Conservation (phyloP, 2,888 invertebrate species). For the Leptopterna dolabrata region DNA sequence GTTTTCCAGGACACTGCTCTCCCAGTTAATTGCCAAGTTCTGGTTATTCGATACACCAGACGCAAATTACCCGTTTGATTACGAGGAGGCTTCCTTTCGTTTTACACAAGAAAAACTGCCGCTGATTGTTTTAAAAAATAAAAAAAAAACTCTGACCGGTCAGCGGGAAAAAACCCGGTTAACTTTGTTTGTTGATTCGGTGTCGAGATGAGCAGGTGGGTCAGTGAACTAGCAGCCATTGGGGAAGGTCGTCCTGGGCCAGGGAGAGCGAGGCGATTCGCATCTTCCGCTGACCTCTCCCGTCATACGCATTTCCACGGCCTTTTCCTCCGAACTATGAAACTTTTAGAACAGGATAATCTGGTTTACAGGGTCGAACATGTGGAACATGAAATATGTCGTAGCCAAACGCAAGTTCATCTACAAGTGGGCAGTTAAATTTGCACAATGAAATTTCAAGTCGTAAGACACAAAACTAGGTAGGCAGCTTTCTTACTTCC, state of each 20-base stretch:
- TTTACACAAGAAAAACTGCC: background rate
- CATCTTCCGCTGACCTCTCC: background rate
- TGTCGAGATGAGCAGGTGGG: background rate
- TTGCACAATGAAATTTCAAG: background rate
- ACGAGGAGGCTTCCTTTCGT: background rate
- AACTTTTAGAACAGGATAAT: no score
- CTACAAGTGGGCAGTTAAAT: background rate
- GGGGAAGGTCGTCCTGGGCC: background rate
- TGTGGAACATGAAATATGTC: no score
- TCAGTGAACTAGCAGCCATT: conserved; percentile 7
- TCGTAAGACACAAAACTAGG: no score
- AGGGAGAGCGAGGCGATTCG: background rate
- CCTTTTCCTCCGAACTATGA: no score
- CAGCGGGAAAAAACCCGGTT: background rate
- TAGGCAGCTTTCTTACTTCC: no score
- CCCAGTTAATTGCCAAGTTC: background rate
- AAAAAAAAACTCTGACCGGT: background rate
- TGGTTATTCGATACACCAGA: background rate
- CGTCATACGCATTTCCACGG: background rate
- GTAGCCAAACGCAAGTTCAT: no score
- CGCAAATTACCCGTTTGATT: background rate
- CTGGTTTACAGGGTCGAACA: no score
- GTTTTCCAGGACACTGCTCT: no score
- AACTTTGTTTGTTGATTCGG: background rate
- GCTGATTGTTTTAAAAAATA: background rate